Percentiles rank a stretch among this genome's conserved stretches.
Conservation (phyloP, 2,888 invertebrate species). For the Drosophila barbarae region DNA sequence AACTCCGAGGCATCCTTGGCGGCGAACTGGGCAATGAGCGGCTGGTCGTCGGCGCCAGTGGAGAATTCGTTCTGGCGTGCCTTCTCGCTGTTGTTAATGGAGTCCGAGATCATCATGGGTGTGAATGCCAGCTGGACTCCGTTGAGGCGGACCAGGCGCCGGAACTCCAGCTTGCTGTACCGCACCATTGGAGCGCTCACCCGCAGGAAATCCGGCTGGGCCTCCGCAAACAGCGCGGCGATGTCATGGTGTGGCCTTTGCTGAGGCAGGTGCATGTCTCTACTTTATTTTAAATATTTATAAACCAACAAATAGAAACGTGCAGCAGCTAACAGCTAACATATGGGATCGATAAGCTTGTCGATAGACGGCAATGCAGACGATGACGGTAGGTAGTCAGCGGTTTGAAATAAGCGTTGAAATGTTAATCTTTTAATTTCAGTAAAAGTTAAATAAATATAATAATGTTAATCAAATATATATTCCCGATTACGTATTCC, state of each 20-base stretch:
- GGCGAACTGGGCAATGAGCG: slow-evolving; percentile 96
- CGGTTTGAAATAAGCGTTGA: background rate
- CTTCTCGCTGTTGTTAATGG: slow-evolving; percentile 92
- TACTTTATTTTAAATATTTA: background rate
- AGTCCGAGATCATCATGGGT: slow-evolving; percentile 98
- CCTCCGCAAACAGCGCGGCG: slow-evolving; percentile 84
- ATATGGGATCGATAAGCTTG: background rate
- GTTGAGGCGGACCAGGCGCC: slow-evolving; percentile 87
- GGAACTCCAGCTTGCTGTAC: slow-evolving; percentile 83
- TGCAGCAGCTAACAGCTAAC: slow-evolving; percentile 2
- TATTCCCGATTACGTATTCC: background rate
- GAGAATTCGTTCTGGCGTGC: slow-evolving; percentile 91
- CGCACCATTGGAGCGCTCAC: slow-evolving; percentile 98
- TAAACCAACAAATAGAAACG: slow-evolving; percentile 16
- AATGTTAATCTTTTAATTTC: background rate
- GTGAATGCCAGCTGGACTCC: slow-evolving; percentile 94
- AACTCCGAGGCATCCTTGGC: slow-evolving; percentile 91
- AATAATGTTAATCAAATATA: too few species aligned
- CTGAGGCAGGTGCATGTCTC: slow-evolving; percentile 49
- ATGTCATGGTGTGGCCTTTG: slow-evolving; percentile 79
- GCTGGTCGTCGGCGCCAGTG: slow-evolving; percentile 88
- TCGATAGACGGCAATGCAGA: slow-evolving; percentile 2
- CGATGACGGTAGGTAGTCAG: background rate
- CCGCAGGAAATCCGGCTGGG: slow-evolving; percentile 81
- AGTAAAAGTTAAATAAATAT: too few species aligned